Evolutionary conservation across 2,888 invertebrate species (phyloP).

Genomic region (Apodemia mormo): DNA sequence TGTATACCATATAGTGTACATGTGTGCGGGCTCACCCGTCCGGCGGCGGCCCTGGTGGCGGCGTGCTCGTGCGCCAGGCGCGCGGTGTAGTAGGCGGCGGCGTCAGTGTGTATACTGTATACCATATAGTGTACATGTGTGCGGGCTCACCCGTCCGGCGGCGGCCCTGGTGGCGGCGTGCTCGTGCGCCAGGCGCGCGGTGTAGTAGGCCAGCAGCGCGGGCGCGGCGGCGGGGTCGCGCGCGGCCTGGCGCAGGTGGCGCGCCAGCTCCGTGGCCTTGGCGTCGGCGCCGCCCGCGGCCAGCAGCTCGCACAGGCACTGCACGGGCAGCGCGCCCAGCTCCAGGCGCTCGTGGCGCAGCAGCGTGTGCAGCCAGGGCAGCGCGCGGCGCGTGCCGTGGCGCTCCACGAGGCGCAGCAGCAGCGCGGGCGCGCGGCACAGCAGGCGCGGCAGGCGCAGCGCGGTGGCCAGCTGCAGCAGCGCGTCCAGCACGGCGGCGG

Average conservation of each 20-base stretch:
- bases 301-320: slow-evolving; percentile 97
- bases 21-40: slow-evolving; percentile 62
- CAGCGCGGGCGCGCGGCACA: slow-evolving; percentile 96
- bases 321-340: slow-evolving; percentile 95
- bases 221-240: slow-evolving; percentile 84
- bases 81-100: slow-evolving; percentile 93
- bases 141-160: slow-evolving; percentile 83
- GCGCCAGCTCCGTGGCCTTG: slow-evolving; percentile 86
- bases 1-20: background rate
- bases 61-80: slow-evolving; percentile 91
- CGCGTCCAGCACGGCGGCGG: slow-evolving; percentile 88
- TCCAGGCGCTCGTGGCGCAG: slow-evolving; percentile 95
- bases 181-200: slow-evolving; percentile 90
- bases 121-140: background rate
- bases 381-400: slow-evolving; percentile 93
- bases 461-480: slow-evolving; percentile 89
- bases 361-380: slow-evolving; percentile 98
- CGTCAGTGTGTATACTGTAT: no score
- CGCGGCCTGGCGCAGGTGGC: slow-evolving; percentile 80
- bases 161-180: slow-evolving; percentile 89
- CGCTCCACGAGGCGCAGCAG: slow-evolving; percentile 95
- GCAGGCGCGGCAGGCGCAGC: slow-evolving; percentile 92
- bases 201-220: slow-evolving; percentile 94
- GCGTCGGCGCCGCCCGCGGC: slow-evolving; percentile 82
- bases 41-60: slow-evolving; percentile 89